Base-by-base conservation (phyloP, 53 echinoderm and acorn worm genomes). In the Echinarachnius parma region DNA sequence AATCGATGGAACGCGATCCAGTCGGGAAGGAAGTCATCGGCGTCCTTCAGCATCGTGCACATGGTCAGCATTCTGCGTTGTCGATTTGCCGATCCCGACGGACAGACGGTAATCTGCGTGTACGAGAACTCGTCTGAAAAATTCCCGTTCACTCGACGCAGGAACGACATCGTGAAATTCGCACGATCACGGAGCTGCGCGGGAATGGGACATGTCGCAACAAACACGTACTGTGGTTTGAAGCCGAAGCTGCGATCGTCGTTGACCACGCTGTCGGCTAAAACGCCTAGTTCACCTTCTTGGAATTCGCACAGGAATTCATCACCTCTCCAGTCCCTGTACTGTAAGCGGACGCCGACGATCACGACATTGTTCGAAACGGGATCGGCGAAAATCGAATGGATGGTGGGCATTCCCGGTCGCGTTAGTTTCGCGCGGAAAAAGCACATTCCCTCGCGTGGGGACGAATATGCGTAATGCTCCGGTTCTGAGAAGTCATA, bases 201-300 rank as follows among this genome's bases (percentile, higher is more conserved):
- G 2, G 91, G 91, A 23, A 86, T 31, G 3, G 83, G 86, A 35
- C 91, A 91, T 1, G 86, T 91, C 26, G 86, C 59, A 7, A 86
- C 58, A 10, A 82, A 37, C 21, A 91, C 30, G 46, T 91, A 91
- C 70, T 91, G 91, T n/a, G 86, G 60, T 19, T 76, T 68, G 47
- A 69, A 79, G 23, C 91, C 91, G 45, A 92, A 89, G 58, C 89
- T 88, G 21, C 85, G 75, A 48, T 79, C 70, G 42, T 92, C 92
- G 7, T 79, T 66, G 19, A 92, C 70, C 1, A 88, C 66, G 0
- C 78, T 59, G 27, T 92, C 84, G 64, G 59, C 78, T 14, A 14
- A 7, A 1, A 75, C 81, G 15, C 27, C 29, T 16, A 31, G 23
- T n/a, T 72, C 46, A 4, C 62, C 77, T 9, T 67, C 61, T 34